Percentiles rank a stretch among this genome's conserved stretches.
These are phyloP conservation scores for Netelia inedita DNA, from an alignment of 2,888 invertebrate species.

Conservation along the genomic window DNA sequence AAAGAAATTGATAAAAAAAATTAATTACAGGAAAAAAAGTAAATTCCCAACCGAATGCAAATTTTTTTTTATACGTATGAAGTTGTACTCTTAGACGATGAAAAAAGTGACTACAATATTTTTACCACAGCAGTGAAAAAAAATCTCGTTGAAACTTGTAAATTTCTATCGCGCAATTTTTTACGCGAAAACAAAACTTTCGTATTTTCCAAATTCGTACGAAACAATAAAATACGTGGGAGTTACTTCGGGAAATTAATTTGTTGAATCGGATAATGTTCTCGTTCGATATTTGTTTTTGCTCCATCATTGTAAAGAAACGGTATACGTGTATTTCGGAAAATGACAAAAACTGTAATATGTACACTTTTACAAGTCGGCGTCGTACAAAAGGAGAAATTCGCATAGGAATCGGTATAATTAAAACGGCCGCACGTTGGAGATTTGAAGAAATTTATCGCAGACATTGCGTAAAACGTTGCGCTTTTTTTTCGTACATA, in stretches of 20 bases:
- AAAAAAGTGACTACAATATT: conserved; percentile 31
- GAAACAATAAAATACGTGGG: no score
- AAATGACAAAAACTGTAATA: conserved; percentile 45
- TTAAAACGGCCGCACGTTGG: conserved; percentile 8
- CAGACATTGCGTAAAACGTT: conserved; percentile 12
- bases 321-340: conserved; percentile 42
- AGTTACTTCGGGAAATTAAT: no score
- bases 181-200: no score
- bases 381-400: conserved; percentile 30
- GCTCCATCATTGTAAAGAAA: conserved; percentile 38
- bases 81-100: conserved; percentile 9
- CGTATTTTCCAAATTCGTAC: no score
- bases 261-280: background rate
- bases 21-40: background rate
- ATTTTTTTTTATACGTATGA: conserved; percentile 12
- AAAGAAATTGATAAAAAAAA: background rate
- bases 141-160: background rate
- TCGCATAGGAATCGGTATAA: conserved; percentile 2
- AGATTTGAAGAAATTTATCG: conserved; percentile 1
- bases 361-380: conserved; percentile 62
- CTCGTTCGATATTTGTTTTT: conserved; percentile 57
- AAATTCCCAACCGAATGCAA: background rate
- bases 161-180: no score
- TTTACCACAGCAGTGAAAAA: background rate
- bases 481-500: conserved; percentile 26